Base-by-base conservation (phyloP, 2,113 vertebrate species). In the Psophia crepitans region DNA sequence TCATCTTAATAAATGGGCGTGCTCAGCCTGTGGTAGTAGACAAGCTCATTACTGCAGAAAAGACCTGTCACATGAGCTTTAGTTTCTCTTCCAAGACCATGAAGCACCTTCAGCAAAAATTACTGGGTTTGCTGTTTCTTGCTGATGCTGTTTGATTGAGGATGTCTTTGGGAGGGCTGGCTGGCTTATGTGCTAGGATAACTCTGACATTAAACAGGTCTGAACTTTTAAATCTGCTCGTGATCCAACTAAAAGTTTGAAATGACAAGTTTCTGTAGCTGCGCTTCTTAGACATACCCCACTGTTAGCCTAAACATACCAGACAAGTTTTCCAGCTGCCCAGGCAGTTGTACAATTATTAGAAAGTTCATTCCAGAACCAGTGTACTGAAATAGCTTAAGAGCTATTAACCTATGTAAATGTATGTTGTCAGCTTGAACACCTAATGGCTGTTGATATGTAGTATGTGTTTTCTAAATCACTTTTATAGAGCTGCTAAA, bases 311-410 rank as follows among this genome's bases (percentile, higher is more conserved):
- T 70, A 90, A 96, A 78, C 53, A 66, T 13, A 70, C 13, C 83
- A 63, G 68, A 49, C 83, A 93, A 17, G n/a, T 92, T 92, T 86
- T 92, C 86, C 89, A 87, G n/a, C 39, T 84, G 64, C 51, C 30
- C 39, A 60, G 35, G 48, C 77, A 78, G 46, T 51, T 63, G n/a
- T 63, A 77, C 60, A 84, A 63, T 87, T 86, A 89, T 56, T 91
- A 84, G 30, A 82, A 92, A 91, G 48, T 51, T 83, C 61, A 93
- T 73, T 91, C 35, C 66, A 91, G 48, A 95, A 57, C 44, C 28
- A 58, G 13, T 57, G 8, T 6, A 33, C 27, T 80, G 22, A 73
- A 84, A 85, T 64, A 28, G 33, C 58, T n/a, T 41, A 75, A 75
- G 60, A 63, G 21, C 16, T 60, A 61, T 33, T 87, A 83, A 76